Percentiles rank a stretch among this genome's conserved stretches.
These are phyloP conservation scores for Atrichornis clamosus DNA, from an alignment of 2,113 vertebrate genomes.

Conservation along the genomic window DNA sequence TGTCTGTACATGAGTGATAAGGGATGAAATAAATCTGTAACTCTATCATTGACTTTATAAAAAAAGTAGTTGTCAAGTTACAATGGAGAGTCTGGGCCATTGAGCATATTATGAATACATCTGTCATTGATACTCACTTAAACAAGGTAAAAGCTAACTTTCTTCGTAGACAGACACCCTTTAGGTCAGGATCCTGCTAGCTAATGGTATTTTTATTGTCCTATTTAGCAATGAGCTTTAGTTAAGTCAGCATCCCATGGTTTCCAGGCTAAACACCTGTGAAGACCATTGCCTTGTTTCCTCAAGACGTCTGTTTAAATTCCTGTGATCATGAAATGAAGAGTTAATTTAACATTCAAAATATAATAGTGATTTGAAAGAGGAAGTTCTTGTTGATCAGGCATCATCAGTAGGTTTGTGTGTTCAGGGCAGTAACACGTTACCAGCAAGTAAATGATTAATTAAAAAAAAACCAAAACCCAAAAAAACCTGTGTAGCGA, in stretches of 20 bases:
- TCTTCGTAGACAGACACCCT: background rate
- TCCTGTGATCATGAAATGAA: background rate
- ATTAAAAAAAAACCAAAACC: background rate
- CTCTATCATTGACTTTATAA: background rate
- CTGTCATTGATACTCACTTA: background rate
- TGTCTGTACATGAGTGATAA: background rate
- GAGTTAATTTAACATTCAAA: constrained; percentile 25
- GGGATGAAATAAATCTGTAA: background rate
- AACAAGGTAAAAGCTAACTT: background rate
- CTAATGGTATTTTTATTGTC: background rate
- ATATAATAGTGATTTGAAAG: constrained; percentile 33
- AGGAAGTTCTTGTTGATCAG: constrained; percentile 58
- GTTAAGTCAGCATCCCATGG: background rate
- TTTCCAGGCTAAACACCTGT: background rate
- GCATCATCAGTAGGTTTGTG: constrained; percentile 1
- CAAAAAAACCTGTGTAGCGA: background rate
- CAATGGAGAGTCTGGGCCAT: background rate
- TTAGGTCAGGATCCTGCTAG: background rate
- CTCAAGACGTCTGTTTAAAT: constrained; percentile 5
- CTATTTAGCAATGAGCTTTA: background rate
- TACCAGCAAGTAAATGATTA: constrained; percentile 53
- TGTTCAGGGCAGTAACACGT: background rate
- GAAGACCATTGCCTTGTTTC: background rate
- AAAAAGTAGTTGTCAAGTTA: background rate
- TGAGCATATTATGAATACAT: background rate